Evolutionary conservation across 2,113 vertebrate genomes (phyloP).

Genomic region (Hypanus sabinus): DNA sequence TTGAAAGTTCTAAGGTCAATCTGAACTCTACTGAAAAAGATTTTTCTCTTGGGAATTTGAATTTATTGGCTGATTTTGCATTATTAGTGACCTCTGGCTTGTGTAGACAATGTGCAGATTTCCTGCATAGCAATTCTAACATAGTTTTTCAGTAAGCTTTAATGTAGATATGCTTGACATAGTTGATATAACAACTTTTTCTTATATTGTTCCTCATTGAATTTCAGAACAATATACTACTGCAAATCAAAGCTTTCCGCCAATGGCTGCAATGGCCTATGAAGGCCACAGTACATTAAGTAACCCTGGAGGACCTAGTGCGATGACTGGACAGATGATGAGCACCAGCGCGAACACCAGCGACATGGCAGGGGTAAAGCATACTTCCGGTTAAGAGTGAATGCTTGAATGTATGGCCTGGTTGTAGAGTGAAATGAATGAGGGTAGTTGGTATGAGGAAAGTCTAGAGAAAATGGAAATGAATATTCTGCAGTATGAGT

Average conservation of each 20-base stretch:
- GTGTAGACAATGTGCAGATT: too few species aligned
- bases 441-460: background rate
- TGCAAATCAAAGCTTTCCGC: conserved; percentile 79
- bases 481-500: background rate
- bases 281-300: conserved; percentile 81
- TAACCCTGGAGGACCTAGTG: conserved; percentile 59
- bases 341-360: conserved; percentile 50
- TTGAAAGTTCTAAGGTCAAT: too few species aligned
- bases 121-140: too few species aligned
- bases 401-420: conserved; percentile 31
- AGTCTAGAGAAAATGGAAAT: background rate
- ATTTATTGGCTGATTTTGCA: too few species aligned
- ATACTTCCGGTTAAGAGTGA: background rate
- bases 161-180: too few species aligned
- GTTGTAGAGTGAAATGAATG: conserved; percentile 1
- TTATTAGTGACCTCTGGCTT: too few species aligned
- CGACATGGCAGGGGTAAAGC: conserved; percentile 77
- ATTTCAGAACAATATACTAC: conserved; percentile 76
- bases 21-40: too few species aligned
- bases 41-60: too few species aligned
- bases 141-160: too few species aligned
- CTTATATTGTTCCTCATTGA: too few species aligned
- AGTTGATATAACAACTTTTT: too few species aligned
- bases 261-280: conserved; percentile 77
- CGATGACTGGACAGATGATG: conserved; percentile 79